Evolutionary conservation across 1,140 invertebrate genomes (phyloP), one percentile per base, ranked within the genome.

Genomic region (Dufourea novaeangliae): DNA sequence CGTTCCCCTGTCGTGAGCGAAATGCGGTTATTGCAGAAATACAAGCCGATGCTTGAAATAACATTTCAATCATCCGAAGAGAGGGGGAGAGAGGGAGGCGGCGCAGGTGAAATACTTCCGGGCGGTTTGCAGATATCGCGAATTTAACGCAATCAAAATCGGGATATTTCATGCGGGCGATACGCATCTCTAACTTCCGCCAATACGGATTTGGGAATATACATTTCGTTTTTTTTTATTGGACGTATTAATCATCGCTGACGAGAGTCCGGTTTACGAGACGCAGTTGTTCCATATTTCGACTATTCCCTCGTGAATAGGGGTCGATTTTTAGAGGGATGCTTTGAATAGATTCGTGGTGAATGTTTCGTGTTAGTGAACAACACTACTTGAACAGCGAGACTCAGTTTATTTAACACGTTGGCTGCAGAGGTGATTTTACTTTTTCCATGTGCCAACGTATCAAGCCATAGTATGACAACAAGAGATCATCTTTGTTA

Each of bases 21-120:
- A 64, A 74, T 25, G 71, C 71, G 61, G 71, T 74, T 66, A 74
- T 74, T 25, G 46, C 71, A 56, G 46, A 64, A 74, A 54, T 66
- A 74, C 61, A 74, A 74, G 61, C 46, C 7, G 39, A 39, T 54
- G 59, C 59, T n/a, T 66, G 71, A 54, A 74, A 66, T 56, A 74
- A 74, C 71, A 34, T 66, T 74, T 74, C 71, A 66, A 56, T 73
- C 59, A 64, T 41, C 11, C 46, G n/a, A n/a, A n/a, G n/a, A n/a
- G n/a, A n/a, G n/a, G n/a, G n/a, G n/a, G n/a, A n/a, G n/a, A n/a
- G n/a, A n/a, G n/a, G n/a, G n/a, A n/a, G n/a, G n/a, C 46, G 61
- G 14, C 14, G 7, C 12, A 25, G 34, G 25, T 25, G 70, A 54
- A 73, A 73, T 41, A 32, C 25, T 73, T 73, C 6, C 22, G 39